Base-by-base conservation (phyloP, 2,797 vertebrate genomes). In the Cheracebus regulus region DNA sequence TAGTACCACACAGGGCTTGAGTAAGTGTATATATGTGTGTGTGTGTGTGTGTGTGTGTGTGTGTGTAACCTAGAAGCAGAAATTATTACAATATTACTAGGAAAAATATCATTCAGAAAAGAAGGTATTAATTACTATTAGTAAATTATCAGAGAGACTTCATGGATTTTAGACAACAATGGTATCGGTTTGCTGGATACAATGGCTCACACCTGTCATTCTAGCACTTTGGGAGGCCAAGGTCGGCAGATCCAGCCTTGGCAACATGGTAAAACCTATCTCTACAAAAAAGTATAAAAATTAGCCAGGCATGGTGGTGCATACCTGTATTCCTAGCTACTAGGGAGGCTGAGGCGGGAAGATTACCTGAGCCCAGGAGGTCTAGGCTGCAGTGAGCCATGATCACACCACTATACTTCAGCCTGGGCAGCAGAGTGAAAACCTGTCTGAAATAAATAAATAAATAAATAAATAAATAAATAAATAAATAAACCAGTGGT, bases 51-150 rank as follows among this genome's bases (percentile, higher is more conserved):
- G 33, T n/a, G 7, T 46, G 22, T 72, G 33, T n/a, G n/a, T 13
- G 28, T 55, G 58, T 20, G n/a, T 10, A 61, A 80, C 85, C 36
- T 87, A 11, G 57, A 81, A 81, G 55, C 50, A 75, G 89, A 91
- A 88, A 92, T 33, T 84, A 55, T n/a, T 85, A 20, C 12, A 64
- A 14, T 82, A 39, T 79, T 93, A 73, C 85, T 52, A 67, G 78
- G 86, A 52, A 93, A 89, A 83, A 57, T n/a, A n/a, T 39, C 33
- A 75, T 82, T 92, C 50, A 84, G 57, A 78, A 57, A 88, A 93
- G 12, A 72, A 61, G 36, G 4, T 80, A 39, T 57, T 58, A 64
- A 41, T 73, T 94, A 61, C 30, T 81, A 24, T 55, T 28, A 83
- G 61, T 11, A 86, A 83, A n/a, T 79, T 93, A 50, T 67, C 75